Conservation (phyloP, 2,888 invertebrate species). For the Chymomyza amoena region DNA sequence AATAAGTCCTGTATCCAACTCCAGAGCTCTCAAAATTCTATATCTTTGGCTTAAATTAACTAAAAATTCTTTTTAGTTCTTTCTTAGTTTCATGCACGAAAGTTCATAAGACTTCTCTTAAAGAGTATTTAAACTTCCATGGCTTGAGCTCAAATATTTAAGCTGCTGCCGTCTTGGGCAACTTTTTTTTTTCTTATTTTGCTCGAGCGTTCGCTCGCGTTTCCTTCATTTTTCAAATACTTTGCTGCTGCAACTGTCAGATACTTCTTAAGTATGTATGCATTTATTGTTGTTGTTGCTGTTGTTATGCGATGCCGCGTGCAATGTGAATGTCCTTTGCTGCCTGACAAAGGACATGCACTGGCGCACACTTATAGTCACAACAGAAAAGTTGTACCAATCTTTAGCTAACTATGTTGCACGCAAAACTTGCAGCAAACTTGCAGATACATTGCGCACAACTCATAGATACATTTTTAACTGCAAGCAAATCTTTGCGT, state of each 20-base stretch:
- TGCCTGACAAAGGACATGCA: conserved; percentile 62
- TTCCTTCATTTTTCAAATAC: conserved; percentile 68
- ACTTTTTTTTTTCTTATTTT: conserved; percentile 12
- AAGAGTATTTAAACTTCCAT: no score
- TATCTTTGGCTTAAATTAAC: no score
- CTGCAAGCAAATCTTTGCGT: neutral
- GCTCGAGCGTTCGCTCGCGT: conserved; percentile 23
- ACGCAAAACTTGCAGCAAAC: conserved; percentile 54
- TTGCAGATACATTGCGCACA: conserved; percentile 2
- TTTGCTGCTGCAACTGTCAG: conserved; percentile 65
- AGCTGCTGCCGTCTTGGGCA: no score
- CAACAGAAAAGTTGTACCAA: neutral
- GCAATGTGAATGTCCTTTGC: conserved; percentile 71
- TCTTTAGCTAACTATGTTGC: conserved; percentile 50
- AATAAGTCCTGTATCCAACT: no score
- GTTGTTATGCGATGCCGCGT: conserved; percentile 34
- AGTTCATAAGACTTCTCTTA: no score
- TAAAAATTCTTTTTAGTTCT: no score
- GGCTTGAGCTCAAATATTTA: no score
- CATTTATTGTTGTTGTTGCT: conserved; percentile 10
- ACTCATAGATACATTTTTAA: neutral
- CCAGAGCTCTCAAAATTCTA: no score
- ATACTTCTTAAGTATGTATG: conserved; percentile 32
- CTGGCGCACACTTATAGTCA: neutral
- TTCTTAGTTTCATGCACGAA: no score